These are phyloP conservation scores for Percopsis omiscomaycus DNA, from an alignment of 2,797 vertebrate species.

Conservation along the genomic window DNA sequence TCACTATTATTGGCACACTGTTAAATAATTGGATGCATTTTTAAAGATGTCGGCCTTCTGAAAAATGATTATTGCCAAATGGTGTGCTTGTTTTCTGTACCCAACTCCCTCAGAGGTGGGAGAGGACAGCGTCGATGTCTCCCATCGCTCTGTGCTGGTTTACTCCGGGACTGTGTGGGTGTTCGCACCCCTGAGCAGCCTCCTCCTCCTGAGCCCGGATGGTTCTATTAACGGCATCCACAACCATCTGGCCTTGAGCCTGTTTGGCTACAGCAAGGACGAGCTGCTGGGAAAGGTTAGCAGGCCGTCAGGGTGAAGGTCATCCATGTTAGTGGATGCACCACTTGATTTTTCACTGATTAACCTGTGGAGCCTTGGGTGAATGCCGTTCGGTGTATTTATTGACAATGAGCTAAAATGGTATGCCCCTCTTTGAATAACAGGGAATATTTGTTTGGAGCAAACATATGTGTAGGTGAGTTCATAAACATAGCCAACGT, in stretches of 20 bases:
- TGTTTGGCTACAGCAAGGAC: conserved; percentile 85
- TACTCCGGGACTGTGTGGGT: conserved; percentile 84
- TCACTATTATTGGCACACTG: not conserved
- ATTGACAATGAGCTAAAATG: too few species aligned
- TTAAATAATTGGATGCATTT: not conserved
- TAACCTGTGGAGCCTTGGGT: too few species aligned
- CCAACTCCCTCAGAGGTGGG: conserved; percentile 29
- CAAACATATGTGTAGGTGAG: too few species aligned
- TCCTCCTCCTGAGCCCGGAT: conserved; percentile 83
- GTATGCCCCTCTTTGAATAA: too few species aligned
- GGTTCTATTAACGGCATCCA: conserved; percentile 86
- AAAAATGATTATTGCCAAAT: not conserved
- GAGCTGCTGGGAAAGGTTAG: conserved; percentile 89
- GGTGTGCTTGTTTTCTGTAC: conserved; percentile 5
- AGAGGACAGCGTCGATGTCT: conserved; percentile 15
- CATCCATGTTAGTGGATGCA: not conserved
- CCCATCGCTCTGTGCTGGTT: conserved; percentile 44
- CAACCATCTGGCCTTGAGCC: conserved; percentile 80
- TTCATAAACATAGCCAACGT: too few species aligned
- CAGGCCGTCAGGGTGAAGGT: conserved; percentile 1
- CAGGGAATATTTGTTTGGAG: too few species aligned
- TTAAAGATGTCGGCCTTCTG: not conserved
- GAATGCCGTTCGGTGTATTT: too few species aligned
- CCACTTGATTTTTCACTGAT: too few species aligned
- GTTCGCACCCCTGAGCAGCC: conserved; percentile 84